These are phyloP conservation scores for Sylvia atricapilla DNA, from an alignment of 2,113 vertebrate genomes.

Conservation along the genomic window DNA sequence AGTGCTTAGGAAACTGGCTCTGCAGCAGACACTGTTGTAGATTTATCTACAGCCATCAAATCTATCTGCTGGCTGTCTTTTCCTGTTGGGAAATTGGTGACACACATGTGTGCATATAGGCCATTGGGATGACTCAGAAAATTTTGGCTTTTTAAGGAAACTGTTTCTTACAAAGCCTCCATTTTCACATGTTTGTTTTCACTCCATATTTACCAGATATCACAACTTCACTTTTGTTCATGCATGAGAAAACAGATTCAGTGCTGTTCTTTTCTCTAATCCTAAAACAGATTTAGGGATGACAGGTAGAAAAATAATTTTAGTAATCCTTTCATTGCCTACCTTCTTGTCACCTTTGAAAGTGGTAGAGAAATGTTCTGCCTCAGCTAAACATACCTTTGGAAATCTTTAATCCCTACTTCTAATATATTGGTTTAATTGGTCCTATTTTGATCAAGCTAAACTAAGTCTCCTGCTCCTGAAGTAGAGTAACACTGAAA, in stretches of 20 bases:
- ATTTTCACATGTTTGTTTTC: conserved; percentile 19
- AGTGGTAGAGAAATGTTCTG: not conserved
- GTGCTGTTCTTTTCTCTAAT: conserved; percentile 20
- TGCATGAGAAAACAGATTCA: conserved; percentile 19
- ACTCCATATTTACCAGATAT: conserved; percentile 26
- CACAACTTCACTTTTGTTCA: conserved; percentile 26
- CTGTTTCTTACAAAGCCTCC: not conserved
- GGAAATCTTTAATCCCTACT: not conserved
- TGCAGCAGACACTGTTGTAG: not conserved
- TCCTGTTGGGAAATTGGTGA: not conserved
- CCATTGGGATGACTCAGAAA: not conserved
- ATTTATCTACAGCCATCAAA: not conserved
- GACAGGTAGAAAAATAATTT: conserved; percentile 34
- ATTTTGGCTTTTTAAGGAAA: not conserved
- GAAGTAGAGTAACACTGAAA: not conserved
- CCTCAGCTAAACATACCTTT: not conserved
- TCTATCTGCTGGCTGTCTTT: not conserved
- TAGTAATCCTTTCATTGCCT: conserved; percentile 4
- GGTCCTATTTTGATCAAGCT: not conserved
- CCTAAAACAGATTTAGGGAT: conserved; percentile 24
- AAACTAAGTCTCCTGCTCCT: not conserved
- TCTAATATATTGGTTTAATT: not conserved
- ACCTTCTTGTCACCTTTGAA: not conserved
- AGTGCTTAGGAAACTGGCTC: not conserved
- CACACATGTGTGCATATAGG: not conserved